These are phyloP conservation scores for Antidorcas marsupialis DNA, from an alignment of 2,113 vertebrate genomes.

Conservation along the genomic window DNA sequence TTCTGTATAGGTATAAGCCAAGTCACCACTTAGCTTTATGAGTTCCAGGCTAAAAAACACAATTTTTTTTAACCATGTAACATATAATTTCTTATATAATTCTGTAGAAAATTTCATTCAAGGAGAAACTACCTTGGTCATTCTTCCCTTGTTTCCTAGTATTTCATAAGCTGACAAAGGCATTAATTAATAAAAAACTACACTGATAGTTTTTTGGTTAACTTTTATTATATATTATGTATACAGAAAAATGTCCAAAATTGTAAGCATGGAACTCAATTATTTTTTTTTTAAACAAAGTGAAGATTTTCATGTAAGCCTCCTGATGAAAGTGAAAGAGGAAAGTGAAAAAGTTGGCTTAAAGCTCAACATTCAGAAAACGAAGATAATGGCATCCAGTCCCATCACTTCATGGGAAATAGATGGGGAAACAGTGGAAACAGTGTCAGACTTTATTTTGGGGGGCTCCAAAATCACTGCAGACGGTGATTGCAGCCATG, in stretches of 20 bases:
- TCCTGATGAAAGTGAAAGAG: too few relatives aligned
- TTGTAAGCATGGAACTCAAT: neutral
- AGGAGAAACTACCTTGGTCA: neutral
- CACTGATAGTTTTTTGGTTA: neutral
- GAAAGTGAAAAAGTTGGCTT: too few relatives aligned
- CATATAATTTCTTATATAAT: neutral
- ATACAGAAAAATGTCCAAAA: neutral
- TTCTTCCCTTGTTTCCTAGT: neutral
- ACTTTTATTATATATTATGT: neutral
- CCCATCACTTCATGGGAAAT: too few relatives aligned
- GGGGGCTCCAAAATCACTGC: too few relatives aligned
- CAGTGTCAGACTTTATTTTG: too few relatives aligned
- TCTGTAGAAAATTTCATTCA: constrained; percentile 1
- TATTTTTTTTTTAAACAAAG: neutral
- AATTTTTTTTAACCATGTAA: neutral
- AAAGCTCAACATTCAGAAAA: too few relatives aligned
- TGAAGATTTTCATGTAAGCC: neutral
- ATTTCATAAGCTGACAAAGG: constrained; percentile 11
- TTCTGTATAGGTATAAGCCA: neutral
- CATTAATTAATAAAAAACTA: constrained; percentile 6
- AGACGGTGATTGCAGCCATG: too few relatives aligned
- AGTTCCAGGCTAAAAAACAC: neutral
- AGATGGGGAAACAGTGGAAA: too few relatives aligned
- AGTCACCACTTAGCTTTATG: neutral
- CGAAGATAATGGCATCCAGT: too few relatives aligned